phyloP scores from a whole-genome alignment of 2,797 vertebrate species.

The Nasua narica region DNA sequence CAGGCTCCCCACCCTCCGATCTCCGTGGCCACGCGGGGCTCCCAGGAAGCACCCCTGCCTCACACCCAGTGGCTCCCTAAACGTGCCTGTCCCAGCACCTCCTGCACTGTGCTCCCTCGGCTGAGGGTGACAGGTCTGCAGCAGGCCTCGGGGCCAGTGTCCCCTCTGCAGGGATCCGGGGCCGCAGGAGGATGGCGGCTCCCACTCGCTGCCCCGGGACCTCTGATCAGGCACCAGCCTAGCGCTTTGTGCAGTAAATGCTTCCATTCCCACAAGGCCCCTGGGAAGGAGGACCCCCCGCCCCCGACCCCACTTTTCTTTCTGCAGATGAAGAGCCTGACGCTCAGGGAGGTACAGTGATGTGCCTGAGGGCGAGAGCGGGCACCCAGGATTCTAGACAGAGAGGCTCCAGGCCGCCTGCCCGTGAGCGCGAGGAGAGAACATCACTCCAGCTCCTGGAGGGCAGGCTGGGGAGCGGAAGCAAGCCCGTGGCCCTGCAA shows the following conservation, averaged over 20 bases:
- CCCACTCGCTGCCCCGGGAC: neutral
- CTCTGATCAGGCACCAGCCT: accelerated
- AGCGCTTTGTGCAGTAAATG: neutral
- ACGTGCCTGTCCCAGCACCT: neutral
- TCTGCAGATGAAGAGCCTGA: neutral
- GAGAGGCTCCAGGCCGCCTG: neutral
- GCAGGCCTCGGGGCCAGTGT: neutral
- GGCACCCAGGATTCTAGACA: neutral
- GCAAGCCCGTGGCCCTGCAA: accelerated
- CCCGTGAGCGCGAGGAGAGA: neutral
- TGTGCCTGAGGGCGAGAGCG: too few species aligned
- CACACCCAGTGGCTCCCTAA: neutral
- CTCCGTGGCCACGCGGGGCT: neutral
- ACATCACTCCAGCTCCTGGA: neutral
- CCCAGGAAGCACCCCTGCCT: neutral
- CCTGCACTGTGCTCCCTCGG: neutral
- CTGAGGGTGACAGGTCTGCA: neutral
- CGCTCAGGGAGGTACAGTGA: neutral
- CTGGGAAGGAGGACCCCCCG: neutral
- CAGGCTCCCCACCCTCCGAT: neutral
- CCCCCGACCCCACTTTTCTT: neutral
- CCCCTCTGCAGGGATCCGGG: neutral
- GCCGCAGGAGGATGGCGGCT: neutral
- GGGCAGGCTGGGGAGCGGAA: neutral
- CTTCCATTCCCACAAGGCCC: neutral